Percentiles rank a stretch among this genome's conserved stretches.
Evolutionary conservation across 2,113 vertebrate genomes (phyloP).

Genomic region (Oncorhynchus masou): DNA sequence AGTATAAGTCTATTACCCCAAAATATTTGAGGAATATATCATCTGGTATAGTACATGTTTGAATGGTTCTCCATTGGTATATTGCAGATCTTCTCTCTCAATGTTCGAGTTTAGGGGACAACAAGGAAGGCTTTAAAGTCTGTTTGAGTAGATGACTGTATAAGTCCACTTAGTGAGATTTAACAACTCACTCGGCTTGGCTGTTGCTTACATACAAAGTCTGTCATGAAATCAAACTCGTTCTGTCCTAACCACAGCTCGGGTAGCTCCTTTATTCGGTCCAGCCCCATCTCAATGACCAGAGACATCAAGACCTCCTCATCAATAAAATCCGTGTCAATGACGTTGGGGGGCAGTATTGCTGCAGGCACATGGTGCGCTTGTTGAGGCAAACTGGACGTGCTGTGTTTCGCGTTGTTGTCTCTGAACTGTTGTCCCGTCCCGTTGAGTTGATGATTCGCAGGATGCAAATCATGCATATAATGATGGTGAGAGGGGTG

Average conservation of each 20-base stretch:
- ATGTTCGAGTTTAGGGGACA: too few relatives aligned
- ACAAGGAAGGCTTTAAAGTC: too few relatives aligned
- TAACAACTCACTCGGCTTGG: constrained; percentile 88
- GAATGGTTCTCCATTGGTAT: too few relatives aligned
- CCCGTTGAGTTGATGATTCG: constrained; percentile 80
- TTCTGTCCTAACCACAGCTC: constrained; percentile 91
- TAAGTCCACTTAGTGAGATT: neutral
- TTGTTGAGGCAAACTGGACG: constrained; percentile 68
- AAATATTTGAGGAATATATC: too few relatives aligned
- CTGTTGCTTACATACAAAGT: constrained; percentile 91
- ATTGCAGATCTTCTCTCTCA: too few relatives aligned
- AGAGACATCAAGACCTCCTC: constrained; percentile 91
- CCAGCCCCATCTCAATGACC: constrained; percentile 89
- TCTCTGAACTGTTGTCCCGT: constrained; percentile 84
- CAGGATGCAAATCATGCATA: constrained; percentile 85
- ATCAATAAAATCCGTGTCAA: constrained; percentile 90
- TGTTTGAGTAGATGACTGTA: too few relatives aligned
- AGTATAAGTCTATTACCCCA: too few relatives aligned
- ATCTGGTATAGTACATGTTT: too few relatives aligned
- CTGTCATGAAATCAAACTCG: constrained; percentile 90
- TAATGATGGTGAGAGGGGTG: constrained; percentile 78
- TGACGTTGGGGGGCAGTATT: constrained; percentile 89
- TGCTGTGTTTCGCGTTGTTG: constrained; percentile 81
- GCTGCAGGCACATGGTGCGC: constrained; percentile 79
- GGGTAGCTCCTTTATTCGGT: constrained; percentile 88